phyloP scores from a whole-genome alignment of 2,113 vertebrate genomes.

The Microtus montanus region DNA sequence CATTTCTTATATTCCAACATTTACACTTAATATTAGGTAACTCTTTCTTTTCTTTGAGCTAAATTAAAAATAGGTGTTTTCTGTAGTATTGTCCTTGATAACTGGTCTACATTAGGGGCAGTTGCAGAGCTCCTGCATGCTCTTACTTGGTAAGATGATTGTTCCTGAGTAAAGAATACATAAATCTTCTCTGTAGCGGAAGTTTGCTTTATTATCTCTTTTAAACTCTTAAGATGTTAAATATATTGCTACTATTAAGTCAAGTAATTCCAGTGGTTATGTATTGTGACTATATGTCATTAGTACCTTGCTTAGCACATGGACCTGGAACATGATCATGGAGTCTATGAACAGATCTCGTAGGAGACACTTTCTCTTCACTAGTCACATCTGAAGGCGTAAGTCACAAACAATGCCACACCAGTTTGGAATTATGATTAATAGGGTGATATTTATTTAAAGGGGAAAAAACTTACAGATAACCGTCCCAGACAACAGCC shows the following conservation, averaged over 20 bases:
- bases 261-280: neutral
- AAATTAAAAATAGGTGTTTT: slow-evolving; percentile 12
- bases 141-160: neutral
- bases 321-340: neutral
- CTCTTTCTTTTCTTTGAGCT: neutral
- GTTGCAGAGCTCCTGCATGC: neutral
- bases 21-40: neutral
- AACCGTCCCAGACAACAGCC: no score
- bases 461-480: no score
- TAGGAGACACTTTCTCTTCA: neutral
- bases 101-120: neutral
- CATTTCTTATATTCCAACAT: neutral
- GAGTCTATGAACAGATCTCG: neutral
- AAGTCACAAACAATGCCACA: no score
- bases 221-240: neutral
- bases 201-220: neutral
- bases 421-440: no score
- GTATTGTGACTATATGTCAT: neutral
- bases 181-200: neutral
- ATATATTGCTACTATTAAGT: neutral
- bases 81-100: neutral
- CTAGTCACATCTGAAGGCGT: neutral
- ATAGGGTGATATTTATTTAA: no score
- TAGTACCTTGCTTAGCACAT: neutral
- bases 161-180: neutral